These are phyloP conservation scores for Desoria tigrina DNA, from an alignment of 2,888 invertebrate genomes.

Conservation along the genomic window DNA sequence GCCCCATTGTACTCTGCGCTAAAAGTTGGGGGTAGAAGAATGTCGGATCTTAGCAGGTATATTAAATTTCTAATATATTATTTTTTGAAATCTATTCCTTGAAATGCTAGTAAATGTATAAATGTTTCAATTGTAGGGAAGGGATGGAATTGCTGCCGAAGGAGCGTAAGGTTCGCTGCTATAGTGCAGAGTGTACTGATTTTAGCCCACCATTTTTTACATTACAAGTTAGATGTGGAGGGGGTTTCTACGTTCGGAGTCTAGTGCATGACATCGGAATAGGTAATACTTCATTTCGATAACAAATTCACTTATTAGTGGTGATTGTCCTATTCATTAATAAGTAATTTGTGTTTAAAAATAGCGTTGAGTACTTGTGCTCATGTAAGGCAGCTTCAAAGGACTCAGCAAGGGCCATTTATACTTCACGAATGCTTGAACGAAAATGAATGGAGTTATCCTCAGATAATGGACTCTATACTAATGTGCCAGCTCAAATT, in stretches of 20 bases:
- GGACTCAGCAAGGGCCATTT: constrained; percentile 52
- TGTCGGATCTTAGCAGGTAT: constrained; percentile 53
- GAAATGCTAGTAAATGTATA: neutral
- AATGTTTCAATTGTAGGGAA: constrained; percentile 40
- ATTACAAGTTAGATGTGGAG: constrained; percentile 46
- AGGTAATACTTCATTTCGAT: constrained; percentile 30
- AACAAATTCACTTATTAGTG: too few relatives aligned
- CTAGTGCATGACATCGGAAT: constrained; percentile 50
- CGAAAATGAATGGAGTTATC: constrained; percentile 44
- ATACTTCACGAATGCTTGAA: constrained; percentile 48
- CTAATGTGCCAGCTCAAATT: constrained; percentile 48
- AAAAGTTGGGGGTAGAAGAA: constrained; percentile 49
- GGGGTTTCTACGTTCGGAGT: constrained; percentile 50
- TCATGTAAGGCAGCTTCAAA: constrained; percentile 47
- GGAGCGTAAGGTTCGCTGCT: constrained; percentile 52
- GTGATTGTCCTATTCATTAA: too few relatives aligned
- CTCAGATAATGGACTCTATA: constrained; percentile 46
- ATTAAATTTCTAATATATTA: neutral
- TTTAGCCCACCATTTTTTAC: constrained; percentile 51
- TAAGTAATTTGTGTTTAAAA: neutral
- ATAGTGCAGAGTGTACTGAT: constrained; percentile 49
- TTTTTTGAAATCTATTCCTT: neutral
- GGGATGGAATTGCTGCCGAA: constrained; percentile 47
- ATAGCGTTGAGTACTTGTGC: constrained; percentile 50
- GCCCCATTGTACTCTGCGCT: constrained; percentile 54